Evolutionary conservation across 2,888 invertebrate species (phyloP).

Genomic region (Epiblema foenella): DNA sequence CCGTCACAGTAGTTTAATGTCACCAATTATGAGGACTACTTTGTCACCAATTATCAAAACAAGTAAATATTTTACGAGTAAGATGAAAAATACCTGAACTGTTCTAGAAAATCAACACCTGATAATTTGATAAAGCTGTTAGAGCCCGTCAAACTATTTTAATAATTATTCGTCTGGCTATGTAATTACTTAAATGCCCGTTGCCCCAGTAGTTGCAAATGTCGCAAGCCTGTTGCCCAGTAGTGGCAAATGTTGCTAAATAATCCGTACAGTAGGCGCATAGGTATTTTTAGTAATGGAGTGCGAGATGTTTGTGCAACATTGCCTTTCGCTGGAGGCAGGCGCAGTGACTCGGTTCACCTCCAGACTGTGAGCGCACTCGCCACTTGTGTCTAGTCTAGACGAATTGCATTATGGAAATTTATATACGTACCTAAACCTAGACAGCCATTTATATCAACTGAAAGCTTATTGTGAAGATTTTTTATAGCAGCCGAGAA

Average conservation of each 20-base stretch:
- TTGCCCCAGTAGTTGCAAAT: no score
- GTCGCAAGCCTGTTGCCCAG: not conserved
- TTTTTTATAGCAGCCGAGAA: slow-evolving; percentile 39
- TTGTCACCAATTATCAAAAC: no score
- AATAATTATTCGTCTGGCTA: no score
- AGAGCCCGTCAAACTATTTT: not conserved
- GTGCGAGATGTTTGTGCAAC: slow-evolving; percentile 23
- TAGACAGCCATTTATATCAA: slow-evolving; percentile 66
- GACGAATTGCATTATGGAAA: slow-evolving; percentile 84
- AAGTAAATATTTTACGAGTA: no score
- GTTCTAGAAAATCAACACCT: no score
- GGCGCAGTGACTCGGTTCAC: slow-evolving; percentile 64
- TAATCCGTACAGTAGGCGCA: slow-evolving; percentile 2
- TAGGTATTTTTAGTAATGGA: slow-evolving; percentile 10
- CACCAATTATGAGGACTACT: not conserved
- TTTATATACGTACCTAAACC: slow-evolving; percentile 59
- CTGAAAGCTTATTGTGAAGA: slow-evolving; percentile 54
- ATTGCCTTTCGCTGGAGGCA: slow-evolving; percentile 25
- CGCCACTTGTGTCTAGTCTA: slow-evolving; percentile 76
- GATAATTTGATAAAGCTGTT: not conserved
- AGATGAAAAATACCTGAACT: no score
- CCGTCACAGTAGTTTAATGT: slow-evolving; percentile 14
- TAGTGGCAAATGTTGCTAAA: not conserved
- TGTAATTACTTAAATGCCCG: not conserved
- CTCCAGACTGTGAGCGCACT: slow-evolving; percentile 71